Conservation (phyloP, 2,888 invertebrate genomes). For the Ernsta delagoae region DNA sequence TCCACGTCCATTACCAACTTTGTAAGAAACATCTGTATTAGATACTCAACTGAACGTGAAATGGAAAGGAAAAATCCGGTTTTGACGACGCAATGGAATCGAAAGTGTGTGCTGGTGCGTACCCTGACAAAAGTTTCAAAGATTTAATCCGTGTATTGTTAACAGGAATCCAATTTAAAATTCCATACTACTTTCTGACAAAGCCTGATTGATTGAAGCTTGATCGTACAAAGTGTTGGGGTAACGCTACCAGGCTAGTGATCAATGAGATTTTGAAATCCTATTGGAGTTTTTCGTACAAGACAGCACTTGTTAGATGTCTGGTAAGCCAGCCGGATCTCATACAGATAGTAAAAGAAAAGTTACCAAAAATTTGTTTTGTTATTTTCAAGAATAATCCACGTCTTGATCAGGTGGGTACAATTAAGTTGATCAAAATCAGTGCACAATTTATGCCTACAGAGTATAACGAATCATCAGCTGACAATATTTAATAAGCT, state of each 20-base stretch:
- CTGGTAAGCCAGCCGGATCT: too few relatives aligned
- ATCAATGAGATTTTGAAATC: neutral
- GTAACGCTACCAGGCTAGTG: neutral
- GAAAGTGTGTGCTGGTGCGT: conserved; percentile 44
- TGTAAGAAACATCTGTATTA: neutral
- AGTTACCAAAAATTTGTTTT: too few relatives aligned
- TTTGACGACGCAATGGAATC: conserved; percentile 6
- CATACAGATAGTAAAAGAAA: too few relatives aligned
- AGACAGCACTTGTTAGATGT: too few relatives aligned
- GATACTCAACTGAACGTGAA: conserved; percentile 38
- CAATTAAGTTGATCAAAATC: too few relatives aligned
- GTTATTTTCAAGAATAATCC: too few relatives aligned
- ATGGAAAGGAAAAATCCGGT: conserved; percentile 42
- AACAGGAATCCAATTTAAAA: conserved; percentile 82
- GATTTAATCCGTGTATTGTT: conserved; percentile 79
- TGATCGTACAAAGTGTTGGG: conserved; percentile 47
- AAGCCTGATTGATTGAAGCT: conserved; percentile 79
- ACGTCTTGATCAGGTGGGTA: too few relatives aligned
- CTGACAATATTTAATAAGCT: too few relatives aligned
- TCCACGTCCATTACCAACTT: conserved; percentile 48
- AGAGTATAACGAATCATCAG: too few relatives aligned
- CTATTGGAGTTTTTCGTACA: neutral
- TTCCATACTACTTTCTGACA: conserved; percentile 71
- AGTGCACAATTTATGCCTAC: too few relatives aligned
- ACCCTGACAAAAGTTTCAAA: conserved; percentile 65